These are phyloP conservation scores for Erithacus rubecula DNA, from an alignment of 2,797 vertebrate genomes.

Conservation along the genomic window DNA sequence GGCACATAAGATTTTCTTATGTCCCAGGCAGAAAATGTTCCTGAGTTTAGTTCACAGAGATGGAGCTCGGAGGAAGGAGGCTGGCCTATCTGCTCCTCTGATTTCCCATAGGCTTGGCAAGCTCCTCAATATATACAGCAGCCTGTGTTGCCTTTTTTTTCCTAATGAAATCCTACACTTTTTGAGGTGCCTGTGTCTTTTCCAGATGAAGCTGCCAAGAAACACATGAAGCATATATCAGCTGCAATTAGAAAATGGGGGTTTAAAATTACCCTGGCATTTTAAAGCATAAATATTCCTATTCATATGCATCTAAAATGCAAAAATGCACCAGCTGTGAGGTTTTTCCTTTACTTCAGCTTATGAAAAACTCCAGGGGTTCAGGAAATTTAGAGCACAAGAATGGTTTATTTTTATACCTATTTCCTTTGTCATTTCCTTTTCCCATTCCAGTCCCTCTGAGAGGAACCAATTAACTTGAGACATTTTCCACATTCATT, in stretches of 20 bases:
- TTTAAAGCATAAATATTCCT: slow-evolving; percentile 14
- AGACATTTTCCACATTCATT: slow-evolving; percentile 37
- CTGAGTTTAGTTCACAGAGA: slow-evolving; percentile 2
- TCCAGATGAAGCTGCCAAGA: slow-evolving; percentile 47
- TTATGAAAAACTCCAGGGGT: slow-evolving; percentile 15
- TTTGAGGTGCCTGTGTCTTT: slow-evolving; percentile 29
- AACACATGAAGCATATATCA: slow-evolving; percentile 17
- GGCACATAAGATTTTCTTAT: slow-evolving; percentile 47
- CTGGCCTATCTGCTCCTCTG: slow-evolving; percentile 31
- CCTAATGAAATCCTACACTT: slow-evolving; percentile 1
- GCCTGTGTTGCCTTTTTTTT: not conserved
- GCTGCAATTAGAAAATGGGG: slow-evolving; percentile 31
- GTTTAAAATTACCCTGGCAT: slow-evolving; percentile 11
- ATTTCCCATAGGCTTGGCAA: slow-evolving; percentile 50
- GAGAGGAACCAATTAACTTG: slow-evolving; percentile 40
- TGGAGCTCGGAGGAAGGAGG: not conserved
- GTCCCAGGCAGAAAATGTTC: slow-evolving; percentile 48
- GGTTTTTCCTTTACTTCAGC: slow-evolving; percentile 33
- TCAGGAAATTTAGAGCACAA: not conserved
- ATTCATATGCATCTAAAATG: not conserved
- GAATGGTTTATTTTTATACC: slow-evolving; percentile 27
- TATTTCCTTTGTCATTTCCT: slow-evolving; percentile 40
- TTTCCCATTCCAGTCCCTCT: slow-evolving; percentile 11
- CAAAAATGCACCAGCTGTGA: not conserved
- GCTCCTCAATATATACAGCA: not conserved